These are phyloP conservation scores for Nycticorax nycticorax DNA, from an alignment of 2,113 vertebrate species.

Conservation along the genomic window DNA sequence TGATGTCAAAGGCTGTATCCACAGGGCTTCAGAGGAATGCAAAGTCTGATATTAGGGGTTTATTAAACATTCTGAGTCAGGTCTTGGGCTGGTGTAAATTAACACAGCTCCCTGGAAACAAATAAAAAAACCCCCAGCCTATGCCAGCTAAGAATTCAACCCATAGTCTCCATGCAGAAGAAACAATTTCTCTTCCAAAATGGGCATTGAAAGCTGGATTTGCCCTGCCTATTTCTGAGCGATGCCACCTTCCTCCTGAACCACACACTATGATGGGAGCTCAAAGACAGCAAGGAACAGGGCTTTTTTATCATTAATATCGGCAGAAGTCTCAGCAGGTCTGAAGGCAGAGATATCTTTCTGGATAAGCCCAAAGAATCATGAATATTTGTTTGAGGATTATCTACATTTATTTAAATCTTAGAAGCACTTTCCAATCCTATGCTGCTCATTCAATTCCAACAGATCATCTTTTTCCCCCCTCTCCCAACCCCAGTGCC, in stretches of 20 bases:
- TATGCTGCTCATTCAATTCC: background rate
- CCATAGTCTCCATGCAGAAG: background rate
- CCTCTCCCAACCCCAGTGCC: background rate
- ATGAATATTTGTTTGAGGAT: constrained; percentile 16
- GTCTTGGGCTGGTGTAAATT: constrained; percentile 23
- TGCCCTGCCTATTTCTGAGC: background rate
- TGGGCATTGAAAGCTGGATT: background rate
- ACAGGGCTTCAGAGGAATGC: background rate
- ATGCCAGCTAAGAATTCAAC: constrained; percentile 7
- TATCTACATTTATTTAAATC: background rate
- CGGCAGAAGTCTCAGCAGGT: background rate
- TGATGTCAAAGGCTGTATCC: background rate
- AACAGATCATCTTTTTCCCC: background rate
- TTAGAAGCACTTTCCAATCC: background rate
- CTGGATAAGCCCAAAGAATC: background rate
- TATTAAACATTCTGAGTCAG: constrained; percentile 20
- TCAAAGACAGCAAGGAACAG: background rate
- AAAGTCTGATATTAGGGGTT: background rate
- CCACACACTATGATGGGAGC: background rate
- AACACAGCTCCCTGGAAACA: constrained; percentile 38
- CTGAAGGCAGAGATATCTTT: background rate
- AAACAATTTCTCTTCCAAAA: constrained; percentile 8
- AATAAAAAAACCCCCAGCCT: background rate
- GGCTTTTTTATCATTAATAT: background rate
- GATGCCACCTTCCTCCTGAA: background rate